Percentiles rank a stretch among this genome's conserved stretches.
Conservation (phyloP, 2,888 invertebrate genomes). For the Liopterus haemorrhoidalis region DNA sequence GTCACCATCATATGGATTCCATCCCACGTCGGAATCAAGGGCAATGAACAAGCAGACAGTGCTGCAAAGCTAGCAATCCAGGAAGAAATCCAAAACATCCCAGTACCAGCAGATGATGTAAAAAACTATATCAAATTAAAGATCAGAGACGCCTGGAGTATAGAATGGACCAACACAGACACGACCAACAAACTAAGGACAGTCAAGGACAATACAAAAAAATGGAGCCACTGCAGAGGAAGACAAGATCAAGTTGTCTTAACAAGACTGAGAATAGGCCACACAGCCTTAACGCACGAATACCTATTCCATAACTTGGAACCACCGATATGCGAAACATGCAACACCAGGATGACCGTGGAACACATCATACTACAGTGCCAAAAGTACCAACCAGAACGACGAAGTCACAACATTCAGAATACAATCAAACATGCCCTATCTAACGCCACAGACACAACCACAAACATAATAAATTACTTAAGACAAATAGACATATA, state of each 20-base stretch:
- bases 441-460: no score
- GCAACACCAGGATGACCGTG: background rate
- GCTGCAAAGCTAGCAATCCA: no score
- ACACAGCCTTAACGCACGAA: constrained; percentile 1
- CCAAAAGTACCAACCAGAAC: background rate
- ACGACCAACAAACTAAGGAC: background rate
- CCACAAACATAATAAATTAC: no score
- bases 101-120: background rate
- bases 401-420: background rate
- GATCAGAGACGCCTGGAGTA: background rate
- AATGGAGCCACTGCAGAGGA: background rate
- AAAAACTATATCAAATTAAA: background rate
- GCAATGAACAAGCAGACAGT: no score
- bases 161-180: constrained; percentile 5
- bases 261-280: constrained; percentile 3
- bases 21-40: no score
- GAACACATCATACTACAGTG: background rate
- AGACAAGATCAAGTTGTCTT: background rate
- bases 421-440: background rate
- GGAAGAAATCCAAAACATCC: background rate
- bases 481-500: no score
- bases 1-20: no score
- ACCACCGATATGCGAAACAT: background rate
- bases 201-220: background rate
- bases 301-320: background rate